Evolutionary conservation across 2,113 vertebrate species (phyloP).

Genomic region (Pachypanchax playfairii): DNA sequence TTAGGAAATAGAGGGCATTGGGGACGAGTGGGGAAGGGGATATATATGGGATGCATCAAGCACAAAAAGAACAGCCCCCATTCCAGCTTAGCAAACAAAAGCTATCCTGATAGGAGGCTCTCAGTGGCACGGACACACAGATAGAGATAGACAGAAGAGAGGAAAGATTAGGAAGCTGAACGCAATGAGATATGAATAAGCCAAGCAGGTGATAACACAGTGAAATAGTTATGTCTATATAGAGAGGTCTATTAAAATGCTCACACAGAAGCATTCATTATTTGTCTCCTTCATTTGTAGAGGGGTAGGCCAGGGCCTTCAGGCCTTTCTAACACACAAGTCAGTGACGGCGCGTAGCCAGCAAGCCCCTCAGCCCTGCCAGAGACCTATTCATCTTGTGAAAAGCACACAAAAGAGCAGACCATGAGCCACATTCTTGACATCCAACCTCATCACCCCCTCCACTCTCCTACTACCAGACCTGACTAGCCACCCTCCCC

Average conservation of each 20-base stretch:
- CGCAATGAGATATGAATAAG: conserved; percentile 35
- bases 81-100: conserved; percentile 68
- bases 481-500: conserved; percentile 72
- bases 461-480: conserved; percentile 62
- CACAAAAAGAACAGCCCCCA: conserved; percentile 52
- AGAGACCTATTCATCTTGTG: conserved; percentile 72
- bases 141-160: conserved; percentile 27
- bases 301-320: conserved; percentile 63
- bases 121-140: conserved; percentile 42
- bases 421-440: conserved; percentile 81
- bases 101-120: conserved; percentile 49
- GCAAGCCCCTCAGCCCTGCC: conserved; percentile 62
- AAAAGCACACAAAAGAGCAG: conserved; percentile 80
- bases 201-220: conserved; percentile 50
- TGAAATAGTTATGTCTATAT: conserved; percentile 59
- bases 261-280: conserved; percentile 61
- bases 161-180: conserved; percentile 45
- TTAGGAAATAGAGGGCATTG: conserved; percentile 64
- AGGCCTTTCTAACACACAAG: conserved; percentile 64
- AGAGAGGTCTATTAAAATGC: conserved; percentile 63
- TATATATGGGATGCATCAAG: conserved; percentile 62
- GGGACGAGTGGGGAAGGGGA: conserved; percentile 63
- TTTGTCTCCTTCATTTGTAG: conserved; percentile 61
- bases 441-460: conserved; percentile 79
- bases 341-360: conserved; percentile 61